Evolutionary conservation across 64 coral and sea anemone species (phyloP).

Genomic region (Orbicella faveolata): DNA sequence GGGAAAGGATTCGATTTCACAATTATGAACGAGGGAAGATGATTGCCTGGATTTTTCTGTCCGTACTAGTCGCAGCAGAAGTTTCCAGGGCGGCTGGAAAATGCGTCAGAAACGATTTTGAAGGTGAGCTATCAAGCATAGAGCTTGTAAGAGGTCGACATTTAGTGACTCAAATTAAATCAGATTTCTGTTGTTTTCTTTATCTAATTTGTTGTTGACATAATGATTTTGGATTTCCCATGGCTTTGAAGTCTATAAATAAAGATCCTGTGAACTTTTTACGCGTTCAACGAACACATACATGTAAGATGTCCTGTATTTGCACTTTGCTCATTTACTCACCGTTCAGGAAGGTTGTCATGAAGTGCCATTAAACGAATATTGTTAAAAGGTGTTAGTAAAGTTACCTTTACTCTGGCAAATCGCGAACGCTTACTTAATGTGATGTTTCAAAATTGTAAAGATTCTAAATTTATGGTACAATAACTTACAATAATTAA

Average conservation of each 20-base stretch:
- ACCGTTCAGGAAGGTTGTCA: too few species aligned
- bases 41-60: slow-evolving; percentile 19
- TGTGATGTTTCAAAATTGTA: too few species aligned
- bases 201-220: neutral
- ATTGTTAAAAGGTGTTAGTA: too few species aligned
- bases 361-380: too few species aligned
- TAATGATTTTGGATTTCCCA: neutral
- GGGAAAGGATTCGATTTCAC: neutral
- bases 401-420: too few species aligned
- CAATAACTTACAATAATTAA: too few species aligned
- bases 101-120: neutral
- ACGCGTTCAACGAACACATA: neutral
- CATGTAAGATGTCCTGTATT: neutral
- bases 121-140: neutral
- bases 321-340: too few species aligned
- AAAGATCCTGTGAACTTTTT: neutral
- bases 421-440: too few species aligned
- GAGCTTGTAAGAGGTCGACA: neutral
- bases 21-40: neutral
- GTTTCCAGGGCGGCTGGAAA: slow-evolving; percentile 1
- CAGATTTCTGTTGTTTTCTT: neutral
- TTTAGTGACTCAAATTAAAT: neutral
- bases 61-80: neutral
- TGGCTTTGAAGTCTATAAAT: neutral
- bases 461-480: too few species aligned